Conservation (phyloP, 2,797 vertebrate genomes). For the Pseudomugil gertrudae region DNA sequence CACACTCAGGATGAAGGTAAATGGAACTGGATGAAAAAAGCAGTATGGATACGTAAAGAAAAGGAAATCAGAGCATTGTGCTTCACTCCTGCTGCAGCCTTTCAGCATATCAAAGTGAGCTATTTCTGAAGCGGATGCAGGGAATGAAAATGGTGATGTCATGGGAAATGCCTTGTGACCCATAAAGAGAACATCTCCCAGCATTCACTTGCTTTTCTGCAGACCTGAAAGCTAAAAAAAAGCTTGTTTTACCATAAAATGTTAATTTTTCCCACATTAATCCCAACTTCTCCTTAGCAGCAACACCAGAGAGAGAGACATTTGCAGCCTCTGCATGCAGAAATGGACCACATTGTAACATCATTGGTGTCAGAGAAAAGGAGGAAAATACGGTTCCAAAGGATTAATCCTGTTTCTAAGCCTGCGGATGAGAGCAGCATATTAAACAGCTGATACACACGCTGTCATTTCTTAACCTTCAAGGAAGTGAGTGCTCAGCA, state of each 20-base stretch:
- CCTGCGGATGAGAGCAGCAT: conserved; percentile 46
- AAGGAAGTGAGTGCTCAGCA: background rate
- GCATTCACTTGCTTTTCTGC: background rate
- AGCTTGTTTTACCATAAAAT: background rate
- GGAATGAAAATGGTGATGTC: conserved; percentile 40
- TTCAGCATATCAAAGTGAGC: conserved; percentile 34
- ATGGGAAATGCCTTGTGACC: conserved; percentile 55
- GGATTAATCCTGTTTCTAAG: conserved; percentile 31
- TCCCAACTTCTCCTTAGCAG: background rate
- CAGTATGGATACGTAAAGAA: background rate
- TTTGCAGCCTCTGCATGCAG: conserved; percentile 21
- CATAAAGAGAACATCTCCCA: conserved; percentile 41
- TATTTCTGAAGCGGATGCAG: conserved; percentile 57
- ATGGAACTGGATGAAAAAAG: background rate
- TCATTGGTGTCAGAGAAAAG: conserved; percentile 35
- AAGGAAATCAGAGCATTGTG: background rate
- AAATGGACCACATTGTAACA: conserved; percentile 35
- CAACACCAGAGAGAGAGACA: background rate
- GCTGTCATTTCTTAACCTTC: conserved; percentile 47
- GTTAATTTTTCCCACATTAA: background rate
- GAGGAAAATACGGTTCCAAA: background rate
- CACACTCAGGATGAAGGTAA: background rate
- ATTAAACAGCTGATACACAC: conserved; percentile 51
- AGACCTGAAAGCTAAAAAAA: background rate
- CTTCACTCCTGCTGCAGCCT: background rate